These are phyloP conservation scores for Autographa pulchrina DNA, from an alignment of 2,888 invertebrate genomes.

Conservation along the genomic window DNA sequence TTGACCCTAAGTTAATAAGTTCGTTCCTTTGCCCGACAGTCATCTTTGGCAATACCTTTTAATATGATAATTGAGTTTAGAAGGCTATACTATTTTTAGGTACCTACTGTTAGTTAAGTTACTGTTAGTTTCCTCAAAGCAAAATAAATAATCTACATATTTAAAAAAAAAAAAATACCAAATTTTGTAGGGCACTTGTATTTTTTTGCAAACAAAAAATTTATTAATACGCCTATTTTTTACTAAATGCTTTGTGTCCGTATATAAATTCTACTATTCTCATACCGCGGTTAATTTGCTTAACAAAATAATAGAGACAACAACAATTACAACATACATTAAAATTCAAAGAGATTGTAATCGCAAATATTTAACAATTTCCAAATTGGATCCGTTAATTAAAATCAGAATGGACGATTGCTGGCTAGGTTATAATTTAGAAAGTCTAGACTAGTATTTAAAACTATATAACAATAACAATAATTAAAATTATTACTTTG, in stretches of 20 bases:
- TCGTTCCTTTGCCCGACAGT: constrained; percentile 30
- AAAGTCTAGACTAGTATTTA: constrained; percentile 20
- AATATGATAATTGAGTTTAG: not conserved
- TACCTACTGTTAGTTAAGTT: too few relatives aligned
- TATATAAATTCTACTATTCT: too few relatives aligned
- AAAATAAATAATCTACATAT: too few relatives aligned
- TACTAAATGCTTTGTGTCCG: too few relatives aligned
- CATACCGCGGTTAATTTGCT: too few relatives aligned
- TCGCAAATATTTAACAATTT: not conserved
- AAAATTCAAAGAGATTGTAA: constrained; percentile 7
- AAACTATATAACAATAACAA: not conserved
- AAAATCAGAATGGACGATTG: not conserved
- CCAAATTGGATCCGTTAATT: constrained; percentile 19
- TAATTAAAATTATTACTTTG: too few relatives aligned
- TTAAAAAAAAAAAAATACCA: too few relatives aligned
- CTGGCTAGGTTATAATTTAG: constrained; percentile 14
- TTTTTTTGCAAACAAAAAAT: too few relatives aligned
- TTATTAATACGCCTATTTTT: too few relatives aligned
- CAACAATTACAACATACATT: not conserved
- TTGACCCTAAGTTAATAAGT: constrained; percentile 30
- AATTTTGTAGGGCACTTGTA: too few relatives aligned
- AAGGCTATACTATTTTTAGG: not conserved
- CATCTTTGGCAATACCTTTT: constrained; percentile 7
- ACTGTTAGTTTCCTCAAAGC: too few relatives aligned
- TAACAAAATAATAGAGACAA: not conserved